Conservation (phyloP, 37 sponge, comb jelly and placozoan species). For the Tethya wilhelma region DNA sequence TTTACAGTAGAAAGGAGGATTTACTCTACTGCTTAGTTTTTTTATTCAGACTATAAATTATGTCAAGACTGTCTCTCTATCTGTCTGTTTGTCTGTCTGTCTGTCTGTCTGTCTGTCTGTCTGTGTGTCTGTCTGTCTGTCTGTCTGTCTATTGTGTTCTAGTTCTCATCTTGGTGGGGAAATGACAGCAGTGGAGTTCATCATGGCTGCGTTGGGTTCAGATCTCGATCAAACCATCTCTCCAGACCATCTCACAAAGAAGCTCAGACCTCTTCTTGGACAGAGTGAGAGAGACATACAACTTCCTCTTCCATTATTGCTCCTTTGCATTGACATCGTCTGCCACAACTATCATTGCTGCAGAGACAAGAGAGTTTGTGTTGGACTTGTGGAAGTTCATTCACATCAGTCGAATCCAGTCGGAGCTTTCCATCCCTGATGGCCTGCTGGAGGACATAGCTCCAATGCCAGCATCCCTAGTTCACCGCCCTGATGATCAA, state of each 20-base stretch:
- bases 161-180: conserved; percentile 62
- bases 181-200: conserved; percentile 44
- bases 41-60: too few relatives aligned
- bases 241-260: conserved; percentile 37
- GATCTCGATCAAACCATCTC: too few relatives aligned
- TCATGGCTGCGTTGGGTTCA: conserved; percentile 31
- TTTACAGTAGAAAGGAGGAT: too few relatives aligned
- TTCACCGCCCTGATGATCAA: background rate
- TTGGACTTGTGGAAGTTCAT: conserved; percentile 71
- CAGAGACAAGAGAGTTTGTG: conserved; percentile 51
- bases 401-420: conserved; percentile 27
- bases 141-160: too few relatives aligned
- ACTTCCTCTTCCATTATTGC: too few relatives aligned
- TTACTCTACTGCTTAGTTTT: too few relatives aligned
- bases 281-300: conserved; percentile 35
- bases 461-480: conserved; percentile 8
- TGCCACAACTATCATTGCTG: too few relatives aligned
- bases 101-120: too few relatives aligned
- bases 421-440: conserved; percentile 21
- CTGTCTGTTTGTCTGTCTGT: too few relatives aligned
- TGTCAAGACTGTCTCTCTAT: too few relatives aligned
- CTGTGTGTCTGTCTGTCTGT: too few relatives aligned
- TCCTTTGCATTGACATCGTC: too few relatives aligned
- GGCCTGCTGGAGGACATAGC: conserved; percentile 41
- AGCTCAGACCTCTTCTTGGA: conserved; percentile 27